Percentiles rank a stretch among this genome's conserved stretches.
Evolutionary conservation across 2,888 invertebrate genomes (phyloP).

Genomic region (Drosophila seclusa): DNA sequence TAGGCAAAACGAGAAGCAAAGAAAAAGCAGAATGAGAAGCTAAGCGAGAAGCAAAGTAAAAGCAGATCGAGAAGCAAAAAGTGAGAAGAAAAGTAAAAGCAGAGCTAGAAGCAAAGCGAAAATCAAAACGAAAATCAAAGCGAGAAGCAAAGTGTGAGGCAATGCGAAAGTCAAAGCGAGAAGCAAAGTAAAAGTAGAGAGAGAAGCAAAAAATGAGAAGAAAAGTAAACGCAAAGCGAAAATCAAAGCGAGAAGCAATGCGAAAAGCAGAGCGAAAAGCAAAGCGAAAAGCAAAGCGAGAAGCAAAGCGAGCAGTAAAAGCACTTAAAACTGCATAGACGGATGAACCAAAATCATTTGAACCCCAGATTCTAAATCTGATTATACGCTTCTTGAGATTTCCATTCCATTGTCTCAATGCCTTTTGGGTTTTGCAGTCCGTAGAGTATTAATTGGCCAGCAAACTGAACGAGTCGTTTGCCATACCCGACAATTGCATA

Average conservation of each 20-base stretch:
- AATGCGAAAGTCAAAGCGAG: too few species aligned
- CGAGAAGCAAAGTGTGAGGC: too few species aligned
- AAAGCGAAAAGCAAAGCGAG: background rate
- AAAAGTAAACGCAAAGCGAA: too few species aligned
- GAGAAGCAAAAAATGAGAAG: too few species aligned
- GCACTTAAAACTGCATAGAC: background rate
- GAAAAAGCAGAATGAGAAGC: background rate
- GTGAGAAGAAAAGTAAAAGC: background rate
- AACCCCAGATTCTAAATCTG: background rate
- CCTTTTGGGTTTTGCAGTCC: background rate
- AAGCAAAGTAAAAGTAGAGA: too few species aligned
- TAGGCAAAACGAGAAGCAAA: background rate
- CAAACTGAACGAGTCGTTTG: conserved; percentile 18
- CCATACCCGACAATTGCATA: conserved; percentile 25
- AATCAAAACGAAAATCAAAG: background rate
- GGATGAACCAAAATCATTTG: background rate
- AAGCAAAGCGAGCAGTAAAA: too few species aligned
- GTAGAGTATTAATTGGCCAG: conserved; percentile 7
- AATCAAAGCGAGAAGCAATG: background rate
- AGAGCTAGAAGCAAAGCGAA: background rate
- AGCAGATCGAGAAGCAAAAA: background rate
- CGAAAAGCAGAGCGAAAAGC: too few species aligned
- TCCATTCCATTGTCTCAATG: background rate
- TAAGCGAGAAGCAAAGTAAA: background rate
- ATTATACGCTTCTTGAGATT: background rate